Evolutionary conservation across 1,140 invertebrate species (phyloP).

Genomic region (Drosophila leontia): DNA sequence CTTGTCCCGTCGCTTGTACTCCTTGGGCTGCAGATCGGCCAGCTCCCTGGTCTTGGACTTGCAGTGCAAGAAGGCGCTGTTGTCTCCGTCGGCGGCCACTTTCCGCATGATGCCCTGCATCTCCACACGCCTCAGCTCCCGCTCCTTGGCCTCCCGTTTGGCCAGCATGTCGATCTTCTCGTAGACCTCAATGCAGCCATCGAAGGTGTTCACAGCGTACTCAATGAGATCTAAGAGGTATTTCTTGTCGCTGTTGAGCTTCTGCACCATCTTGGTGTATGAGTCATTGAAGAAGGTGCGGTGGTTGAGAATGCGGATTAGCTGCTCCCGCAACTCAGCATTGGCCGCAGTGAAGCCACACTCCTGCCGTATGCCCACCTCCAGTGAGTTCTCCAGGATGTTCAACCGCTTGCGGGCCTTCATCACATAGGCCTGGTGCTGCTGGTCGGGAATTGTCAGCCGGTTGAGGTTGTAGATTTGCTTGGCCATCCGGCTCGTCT

Average conservation of each 20-base stretch:
- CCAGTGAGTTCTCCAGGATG: conserved; percentile 72
- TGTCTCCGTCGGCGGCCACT: conserved; percentile 73
- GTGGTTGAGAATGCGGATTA: conserved; percentile 70
- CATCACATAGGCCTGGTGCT: conserved; percentile 61
- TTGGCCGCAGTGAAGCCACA: conserved; percentile 70
- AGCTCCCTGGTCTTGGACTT: conserved; percentile 63
- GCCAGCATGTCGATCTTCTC: conserved; percentile 71
- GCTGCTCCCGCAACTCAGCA: conserved; percentile 62
- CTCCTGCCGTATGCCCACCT: conserved; percentile 70
- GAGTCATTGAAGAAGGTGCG: conserved; percentile 72
- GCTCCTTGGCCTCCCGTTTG: conserved; percentile 65
- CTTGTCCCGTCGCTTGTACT: conserved; percentile 65
- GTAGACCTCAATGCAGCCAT: conserved; percentile 70
- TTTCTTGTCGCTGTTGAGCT: conserved; percentile 77
- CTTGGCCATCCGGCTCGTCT: conserved; percentile 67
- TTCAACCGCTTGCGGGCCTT: conserved; percentile 57
- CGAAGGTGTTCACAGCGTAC: conserved; percentile 71
- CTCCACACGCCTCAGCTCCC: conserved; percentile 62
- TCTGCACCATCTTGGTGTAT: conserved; percentile 73
- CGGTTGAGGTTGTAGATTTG: conserved; percentile 71
- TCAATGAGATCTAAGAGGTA: conserved; percentile 75
- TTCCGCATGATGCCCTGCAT: conserved; percentile 76
- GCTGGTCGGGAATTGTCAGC: conserved; percentile 64
- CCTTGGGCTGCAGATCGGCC: conserved; percentile 71
- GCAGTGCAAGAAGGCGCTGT: conserved; percentile 66